Base-by-base conservation (phyloP, 2,888 invertebrate genomes). In the Leucophenga maculata region DNA sequence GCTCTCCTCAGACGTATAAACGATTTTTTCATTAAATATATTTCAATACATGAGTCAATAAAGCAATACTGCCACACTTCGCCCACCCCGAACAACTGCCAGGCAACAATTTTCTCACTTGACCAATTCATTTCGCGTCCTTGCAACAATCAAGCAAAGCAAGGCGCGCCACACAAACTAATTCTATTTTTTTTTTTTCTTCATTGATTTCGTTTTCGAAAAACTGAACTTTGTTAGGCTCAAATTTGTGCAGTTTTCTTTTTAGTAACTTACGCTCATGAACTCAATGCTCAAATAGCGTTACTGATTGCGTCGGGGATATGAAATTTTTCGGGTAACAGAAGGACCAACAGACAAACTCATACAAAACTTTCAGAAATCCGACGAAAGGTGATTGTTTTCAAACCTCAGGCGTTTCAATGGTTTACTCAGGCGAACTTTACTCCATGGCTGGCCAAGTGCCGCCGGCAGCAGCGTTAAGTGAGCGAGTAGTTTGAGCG, bases 331-430 rank as follows among this genome's bases (percentile, higher is more conserved):
- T 16, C 16, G 22, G 62, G 14, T 6, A 16, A 59, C n/a, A 32
- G 16, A 26, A 32, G 26, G 16, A 11, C 32, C 1, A 31, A 6
- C 13, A 3, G 59, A 11, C 6, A 50, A 50, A 39, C 39, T 39
- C 26, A 31, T 57, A 57, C 14, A 22, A 26, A 48, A 22, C 39
- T 60, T 32, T 46, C 20, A 64, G 22, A 64, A 64, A 46, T 48
- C n/a, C 62, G 62, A 22, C 62, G 76, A 76, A 78, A 84, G 81
- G 81, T 82, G 84, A 81, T 81, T 81, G 81, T 81, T 82, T 80
- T 82, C 65, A 71, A 82, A 80, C 80, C 81, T 79, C 79, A 82
- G 83, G 80, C 77, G 82, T 72, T 75, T 78, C 80, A 75, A 69
- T 74, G 78, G 74, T 75, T 71, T 71, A 76, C 77, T 74, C 70